phyloP scores from a whole-genome alignment of 2,113 vertebrate genomes.

The Aythya baeri region DNA sequence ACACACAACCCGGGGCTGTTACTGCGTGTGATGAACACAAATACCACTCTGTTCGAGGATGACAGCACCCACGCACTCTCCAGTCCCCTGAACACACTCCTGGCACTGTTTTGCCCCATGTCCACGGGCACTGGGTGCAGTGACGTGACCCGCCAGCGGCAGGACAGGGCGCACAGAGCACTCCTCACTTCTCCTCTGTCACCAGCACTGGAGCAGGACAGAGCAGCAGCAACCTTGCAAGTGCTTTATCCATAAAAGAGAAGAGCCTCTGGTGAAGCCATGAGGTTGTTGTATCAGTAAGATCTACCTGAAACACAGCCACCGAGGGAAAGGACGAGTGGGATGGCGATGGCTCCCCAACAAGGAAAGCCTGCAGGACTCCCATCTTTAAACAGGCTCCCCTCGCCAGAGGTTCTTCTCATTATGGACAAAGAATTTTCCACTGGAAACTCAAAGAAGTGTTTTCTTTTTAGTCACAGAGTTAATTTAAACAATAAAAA shows the following conservation, averaged over 20 bases:
- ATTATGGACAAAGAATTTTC: constrained; percentile 28
- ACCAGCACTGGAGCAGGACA: fast-evolving
- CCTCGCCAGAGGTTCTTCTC: background rate
- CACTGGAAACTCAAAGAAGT: constrained; percentile 3
- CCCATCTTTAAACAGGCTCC: background rate
- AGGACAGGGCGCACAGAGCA: too few species aligned
- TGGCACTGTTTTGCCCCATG: too few species aligned
- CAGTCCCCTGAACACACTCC: too few species aligned
- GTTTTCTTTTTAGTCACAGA: background rate
- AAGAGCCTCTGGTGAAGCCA: background rate
- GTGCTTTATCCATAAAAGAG: background rate
- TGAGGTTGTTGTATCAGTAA: fast-evolving
- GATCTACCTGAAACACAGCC: background rate
- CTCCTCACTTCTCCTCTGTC: background rate
- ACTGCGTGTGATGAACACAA: background rate
- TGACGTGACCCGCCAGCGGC: too few species aligned
- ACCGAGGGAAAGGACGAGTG: fast-evolving
- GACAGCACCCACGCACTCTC: background rate
- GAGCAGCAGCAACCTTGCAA: background rate
- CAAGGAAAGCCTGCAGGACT: background rate
- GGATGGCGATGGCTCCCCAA: background rate
- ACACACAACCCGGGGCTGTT: fast-evolving
- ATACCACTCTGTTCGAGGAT: fast-evolving
- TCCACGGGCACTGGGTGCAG: background rate
- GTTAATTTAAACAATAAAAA: background rate